Base-by-base conservation (phyloP, 2,113 vertebrate genomes). In the Chaetorhynchus papuensis region DNA sequence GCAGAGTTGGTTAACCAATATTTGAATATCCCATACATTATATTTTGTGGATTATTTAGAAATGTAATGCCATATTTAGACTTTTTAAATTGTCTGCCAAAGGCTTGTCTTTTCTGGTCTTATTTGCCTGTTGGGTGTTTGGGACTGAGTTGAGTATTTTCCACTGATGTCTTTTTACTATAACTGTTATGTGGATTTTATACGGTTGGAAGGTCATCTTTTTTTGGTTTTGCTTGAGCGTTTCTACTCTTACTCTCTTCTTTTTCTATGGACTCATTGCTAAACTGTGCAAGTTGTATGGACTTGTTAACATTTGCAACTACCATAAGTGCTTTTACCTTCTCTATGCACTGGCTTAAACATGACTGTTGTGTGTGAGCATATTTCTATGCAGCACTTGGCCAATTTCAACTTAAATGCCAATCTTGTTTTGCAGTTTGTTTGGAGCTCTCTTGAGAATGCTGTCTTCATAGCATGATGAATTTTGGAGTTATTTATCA, bases 301-400 rank as follows among this genome's bases (percentile, higher is more conserved):
- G 97, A 98, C 98, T 98, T 97, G 97, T 98, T 98, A 98, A 98
- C 97, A 98, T 98, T 98, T 98, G 99, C 98, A 97, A 98, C 98
- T 98, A 99, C 99, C 99, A 98, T 98, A 99, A 99, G 99, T 99
- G 99, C 99, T 99, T 97, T 99, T 99, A 99, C 98, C 98, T 98
- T 98, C 98, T 98, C 99, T 99, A 99, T 99, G 99, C 99, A 99
- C 98, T 98, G 99, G 98, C 98, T 99, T 98, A 98, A 98, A 98
- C 98, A 98, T 98, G 99, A 99, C 99, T 99, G 98, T 99, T 99
- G 98, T 99, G 98, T 98, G 98, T 98, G 97, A 97, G 98, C 98
- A 98, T 98, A 98, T 97, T 98, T 99, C 99, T 99, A 99, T 99
- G 99, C 99, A 99, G 98, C 98, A 98, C 91, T 98, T 98, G 93